Conservation (phyloP, 2,113 vertebrate species). For the Vireo altiloquus region DNA sequence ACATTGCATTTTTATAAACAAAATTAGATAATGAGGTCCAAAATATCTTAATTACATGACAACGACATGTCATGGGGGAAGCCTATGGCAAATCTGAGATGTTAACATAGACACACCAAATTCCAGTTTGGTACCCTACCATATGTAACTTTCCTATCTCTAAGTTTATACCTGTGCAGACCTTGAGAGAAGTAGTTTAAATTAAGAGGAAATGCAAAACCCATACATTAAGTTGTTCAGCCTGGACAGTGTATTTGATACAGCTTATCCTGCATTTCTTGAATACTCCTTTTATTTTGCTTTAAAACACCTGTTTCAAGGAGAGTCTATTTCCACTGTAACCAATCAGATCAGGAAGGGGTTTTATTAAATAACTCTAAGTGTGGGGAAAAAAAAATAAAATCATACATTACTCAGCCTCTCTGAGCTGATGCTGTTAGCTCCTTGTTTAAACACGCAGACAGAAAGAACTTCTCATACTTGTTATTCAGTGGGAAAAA, state of each 20-base stretch:
- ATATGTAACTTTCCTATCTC: neutral
- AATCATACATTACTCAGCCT: neutral
- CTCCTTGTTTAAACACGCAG: neutral
- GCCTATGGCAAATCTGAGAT: neutral
- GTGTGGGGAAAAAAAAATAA: neutral
- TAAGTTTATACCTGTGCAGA: neutral
- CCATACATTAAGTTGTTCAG: neutral
- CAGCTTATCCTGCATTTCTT: neutral
- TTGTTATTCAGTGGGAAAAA: slow-evolving; percentile 1
- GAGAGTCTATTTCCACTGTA: neutral
- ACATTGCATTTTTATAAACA: neutral
- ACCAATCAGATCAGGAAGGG: neutral
- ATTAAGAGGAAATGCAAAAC: neutral
- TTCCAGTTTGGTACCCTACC: neutral
- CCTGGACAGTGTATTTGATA: neutral
- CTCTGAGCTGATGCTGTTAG: neutral
- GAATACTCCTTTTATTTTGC: neutral
- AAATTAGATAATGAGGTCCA: neutral
- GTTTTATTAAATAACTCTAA: neutral
- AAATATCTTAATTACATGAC: neutral
- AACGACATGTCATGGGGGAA: neutral
- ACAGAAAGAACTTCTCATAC: neutral
- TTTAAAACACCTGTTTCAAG: neutral
- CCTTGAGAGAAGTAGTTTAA: neutral
- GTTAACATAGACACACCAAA: neutral